phyloP scores from a whole-genome alignment of 2,113 vertebrate species.

The Noturus placidus region DNA sequence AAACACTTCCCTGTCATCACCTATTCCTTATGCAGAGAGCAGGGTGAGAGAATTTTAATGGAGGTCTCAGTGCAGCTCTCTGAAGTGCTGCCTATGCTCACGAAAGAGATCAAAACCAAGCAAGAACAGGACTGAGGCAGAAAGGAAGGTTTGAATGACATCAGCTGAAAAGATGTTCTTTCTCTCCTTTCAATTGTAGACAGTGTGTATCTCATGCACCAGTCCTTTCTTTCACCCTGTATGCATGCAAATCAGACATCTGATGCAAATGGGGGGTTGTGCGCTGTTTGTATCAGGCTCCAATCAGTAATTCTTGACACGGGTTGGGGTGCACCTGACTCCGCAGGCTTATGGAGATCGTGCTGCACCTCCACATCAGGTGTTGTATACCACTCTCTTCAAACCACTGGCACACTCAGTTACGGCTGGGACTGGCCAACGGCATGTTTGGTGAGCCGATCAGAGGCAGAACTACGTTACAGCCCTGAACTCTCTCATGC shows the following conservation, averaged over 20 bases:
- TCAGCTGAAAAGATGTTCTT: constrained; percentile 45
- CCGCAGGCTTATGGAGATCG: constrained; percentile 30
- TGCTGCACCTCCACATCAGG: constrained; percentile 45
- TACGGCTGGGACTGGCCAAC: constrained; percentile 1
- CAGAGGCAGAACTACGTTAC: constrained; percentile 19
- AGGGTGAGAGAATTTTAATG: constrained; percentile 57
- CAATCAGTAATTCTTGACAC: constrained; percentile 57
- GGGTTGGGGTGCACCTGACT: constrained; percentile 44
- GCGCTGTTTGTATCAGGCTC: constrained; percentile 51
- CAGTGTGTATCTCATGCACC: constrained; percentile 49
- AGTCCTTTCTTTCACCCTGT: constrained; percentile 49
- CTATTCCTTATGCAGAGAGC: constrained; percentile 48
- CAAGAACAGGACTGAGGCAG: constrained; percentile 27
- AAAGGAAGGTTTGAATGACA: constrained; percentile 48
- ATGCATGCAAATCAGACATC: constrained; percentile 59
- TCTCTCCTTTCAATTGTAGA: constrained; percentile 42
- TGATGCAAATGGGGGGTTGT: constrained; percentile 48
- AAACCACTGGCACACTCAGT: constrained; percentile 10
- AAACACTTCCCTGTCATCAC: constrained; percentile 50
- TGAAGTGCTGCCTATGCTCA: constrained; percentile 45
- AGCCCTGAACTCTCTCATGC: constrained; percentile 37
- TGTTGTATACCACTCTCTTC: constrained; percentile 3
- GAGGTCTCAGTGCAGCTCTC: constrained; percentile 48
- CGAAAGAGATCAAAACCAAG: constrained; percentile 31
- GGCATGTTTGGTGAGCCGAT: constrained; percentile 25